Percentiles rank a stretch among this genome's conserved stretches.
Conservation (phyloP, 2,888 invertebrate genomes). For the Trachelus stipa region DNA sequence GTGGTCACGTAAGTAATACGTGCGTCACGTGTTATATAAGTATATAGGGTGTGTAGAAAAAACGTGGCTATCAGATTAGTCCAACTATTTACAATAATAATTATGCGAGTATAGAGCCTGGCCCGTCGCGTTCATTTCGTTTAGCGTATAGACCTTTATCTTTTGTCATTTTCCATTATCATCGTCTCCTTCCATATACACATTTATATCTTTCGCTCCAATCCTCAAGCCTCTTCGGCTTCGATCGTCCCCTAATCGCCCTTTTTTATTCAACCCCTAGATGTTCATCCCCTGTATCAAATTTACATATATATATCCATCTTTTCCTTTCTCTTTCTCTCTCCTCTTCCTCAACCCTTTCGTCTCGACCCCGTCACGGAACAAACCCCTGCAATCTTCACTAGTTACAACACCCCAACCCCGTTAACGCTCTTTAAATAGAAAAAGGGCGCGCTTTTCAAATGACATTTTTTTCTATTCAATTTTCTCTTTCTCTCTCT, state of each 20-base stretch:
- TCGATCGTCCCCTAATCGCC: slow-evolving; percentile 23
- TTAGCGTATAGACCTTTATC: background rate
- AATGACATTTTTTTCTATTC: slow-evolving; percentile 19
- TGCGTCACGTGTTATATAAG: background rate
- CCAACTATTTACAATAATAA: slow-evolving; percentile 32
- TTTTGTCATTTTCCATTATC: slow-evolving; percentile 5
- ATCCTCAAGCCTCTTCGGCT: slow-evolving; percentile 16
- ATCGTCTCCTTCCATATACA: background rate
- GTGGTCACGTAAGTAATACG: too few species aligned
- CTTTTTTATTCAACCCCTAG: slow-evolving; percentile 14
- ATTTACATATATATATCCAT: background rate
- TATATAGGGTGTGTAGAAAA: slow-evolving; percentile 14
- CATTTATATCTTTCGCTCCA: background rate
- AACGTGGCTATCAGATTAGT: slow-evolving; percentile 35
- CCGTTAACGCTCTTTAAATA: too few species aligned
- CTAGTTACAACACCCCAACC: too few species aligned
- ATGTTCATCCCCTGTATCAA: slow-evolving; percentile 16
- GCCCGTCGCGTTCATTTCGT: slow-evolving; percentile 22
- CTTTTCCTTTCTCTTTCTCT: slow-evolving; percentile 22
- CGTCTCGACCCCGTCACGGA: slow-evolving; percentile 14
- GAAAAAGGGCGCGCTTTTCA: too few species aligned
- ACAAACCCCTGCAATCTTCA: slow-evolving; percentile 26
- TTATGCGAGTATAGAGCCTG: slow-evolving; percentile 33
- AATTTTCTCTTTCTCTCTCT: slow-evolving; percentile 14
- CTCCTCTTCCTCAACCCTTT: slow-evolving; percentile 14